Conservation (phyloP, 2,888 invertebrate genomes). For the Sesia bembeciformis region DNA sequence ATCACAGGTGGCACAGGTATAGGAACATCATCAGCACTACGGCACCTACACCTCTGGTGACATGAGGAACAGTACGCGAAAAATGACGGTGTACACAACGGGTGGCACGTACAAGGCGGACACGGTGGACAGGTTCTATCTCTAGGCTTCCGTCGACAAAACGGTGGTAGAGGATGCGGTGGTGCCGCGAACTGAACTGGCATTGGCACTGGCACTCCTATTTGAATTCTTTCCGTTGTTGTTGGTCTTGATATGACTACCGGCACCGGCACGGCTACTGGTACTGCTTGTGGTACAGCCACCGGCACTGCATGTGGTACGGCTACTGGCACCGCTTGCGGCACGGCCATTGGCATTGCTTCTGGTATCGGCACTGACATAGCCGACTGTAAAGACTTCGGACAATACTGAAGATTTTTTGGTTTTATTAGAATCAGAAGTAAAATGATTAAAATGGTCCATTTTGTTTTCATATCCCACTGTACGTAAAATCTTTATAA, state of each 20-base stretch:
- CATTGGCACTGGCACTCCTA: constrained; percentile 15
- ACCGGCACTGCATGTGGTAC: neutral
- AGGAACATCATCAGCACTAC: constrained; percentile 23
- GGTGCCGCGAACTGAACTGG: constrained; percentile 33
- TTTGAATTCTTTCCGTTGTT: neutral
- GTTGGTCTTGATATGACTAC: neutral
- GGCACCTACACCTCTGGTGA: constrained; percentile 47
- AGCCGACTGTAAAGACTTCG: neutral
- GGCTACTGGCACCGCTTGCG: neutral
- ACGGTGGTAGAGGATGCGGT: constrained; percentile 12
- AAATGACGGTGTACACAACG: constrained; percentile 51
- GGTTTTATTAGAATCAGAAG: neutral
- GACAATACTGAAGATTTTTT: neutral
- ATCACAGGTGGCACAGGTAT: constrained; percentile 19
- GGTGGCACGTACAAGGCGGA: constrained; percentile 48
- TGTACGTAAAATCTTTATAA: too few relatives aligned
- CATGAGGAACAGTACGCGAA: constrained; percentile 54
- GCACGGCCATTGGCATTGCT: neutral
- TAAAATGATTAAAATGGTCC: neutral
- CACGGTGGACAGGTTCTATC: constrained; percentile 40
- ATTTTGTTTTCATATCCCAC: neutral
- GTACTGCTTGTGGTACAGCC: constrained; percentile 3
- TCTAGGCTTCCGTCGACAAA: constrained; percentile 14
- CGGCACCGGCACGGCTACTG: constrained; percentile 2
- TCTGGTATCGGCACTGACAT: constrained; percentile 8